phyloP scores from a whole-genome alignment of 1,140 invertebrate genomes.

The Heliconius himera region DNA sequence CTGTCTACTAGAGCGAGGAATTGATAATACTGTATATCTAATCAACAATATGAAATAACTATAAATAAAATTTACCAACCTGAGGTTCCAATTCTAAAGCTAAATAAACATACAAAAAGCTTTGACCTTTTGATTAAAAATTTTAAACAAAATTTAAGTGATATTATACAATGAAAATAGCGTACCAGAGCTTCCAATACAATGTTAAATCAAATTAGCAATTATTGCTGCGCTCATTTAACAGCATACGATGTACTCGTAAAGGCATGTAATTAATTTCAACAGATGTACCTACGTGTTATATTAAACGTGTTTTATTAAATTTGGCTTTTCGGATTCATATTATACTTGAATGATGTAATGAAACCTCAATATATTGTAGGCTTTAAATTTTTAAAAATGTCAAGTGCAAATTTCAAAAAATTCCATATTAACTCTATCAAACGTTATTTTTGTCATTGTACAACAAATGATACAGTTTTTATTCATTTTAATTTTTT shows the following conservation, averaged over 20 bases:
- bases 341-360: not conserved
- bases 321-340: not conserved
- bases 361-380: not conserved
- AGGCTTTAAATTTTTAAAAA: not conserved
- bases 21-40: too few relatives aligned
- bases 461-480: too few relatives aligned
- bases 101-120: not conserved
- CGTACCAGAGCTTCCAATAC: not conserved
- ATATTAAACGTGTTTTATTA: slow-evolving; percentile 7
- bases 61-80: not conserved
- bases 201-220: slow-evolving; percentile 14
- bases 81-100: not conserved
- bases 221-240: slow-evolving; percentile 12
- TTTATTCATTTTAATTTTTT: too few relatives aligned
- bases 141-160: not conserved
- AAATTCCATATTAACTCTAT: too few relatives aligned
- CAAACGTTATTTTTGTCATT: too few relatives aligned
- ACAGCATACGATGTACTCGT: slow-evolving; percentile 7
- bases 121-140: not conserved
- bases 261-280: slow-evolving; percentile 6
- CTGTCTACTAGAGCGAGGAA: too few relatives aligned
- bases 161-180: slow-evolving; percentile 1
- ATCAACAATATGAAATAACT: too few relatives aligned
- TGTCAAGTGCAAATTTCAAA: too few relatives aligned
- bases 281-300: slow-evolving; percentile 9